Conservation (phyloP, 2,113 vertebrate genomes). For the Ranitomeya variabilis region DNA sequence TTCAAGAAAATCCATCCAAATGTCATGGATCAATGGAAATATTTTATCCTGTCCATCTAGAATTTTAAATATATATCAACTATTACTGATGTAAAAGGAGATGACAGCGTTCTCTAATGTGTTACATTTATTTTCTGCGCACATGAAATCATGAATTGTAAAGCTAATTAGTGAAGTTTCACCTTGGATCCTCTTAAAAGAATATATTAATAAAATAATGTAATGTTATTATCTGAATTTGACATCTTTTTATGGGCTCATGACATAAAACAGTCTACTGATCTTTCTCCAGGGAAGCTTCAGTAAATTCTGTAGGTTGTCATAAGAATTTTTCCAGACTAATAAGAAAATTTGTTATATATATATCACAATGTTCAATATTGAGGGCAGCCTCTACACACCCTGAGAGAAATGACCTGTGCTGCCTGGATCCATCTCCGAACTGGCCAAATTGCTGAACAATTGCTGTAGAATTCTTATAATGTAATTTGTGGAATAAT, state of each 20-base stretch:
- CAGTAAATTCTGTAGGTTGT: neutral
- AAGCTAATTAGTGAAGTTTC: neutral
- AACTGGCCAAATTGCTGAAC: too few relatives aligned
- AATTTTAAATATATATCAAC: neutral
- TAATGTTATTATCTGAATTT: neutral
- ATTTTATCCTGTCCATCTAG: neutral
- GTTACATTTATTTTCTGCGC: neutral
- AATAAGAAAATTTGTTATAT: neutral
- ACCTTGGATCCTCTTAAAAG: neutral
- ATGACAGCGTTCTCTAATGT: neutral
- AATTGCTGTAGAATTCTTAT: too few relatives aligned
- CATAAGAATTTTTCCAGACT: neutral
- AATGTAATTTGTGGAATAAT: too few relatives aligned
- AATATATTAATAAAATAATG: slow-evolving; percentile 1
- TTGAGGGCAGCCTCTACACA: too few relatives aligned
- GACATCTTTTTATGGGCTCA: neutral
- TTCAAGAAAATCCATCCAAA: too few relatives aligned
- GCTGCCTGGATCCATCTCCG: too few relatives aligned
- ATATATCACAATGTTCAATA: neutral
- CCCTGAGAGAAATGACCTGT: too few relatives aligned
- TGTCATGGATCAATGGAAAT: too few relatives aligned
- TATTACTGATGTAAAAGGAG: neutral
- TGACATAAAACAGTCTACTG: neutral
- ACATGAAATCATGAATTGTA: slow-evolving; percentile 1
- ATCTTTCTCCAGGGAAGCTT: neutral